Conservation (phyloP, 2,797 vertebrate genomes). For the Crenuchus spilurus region DNA sequence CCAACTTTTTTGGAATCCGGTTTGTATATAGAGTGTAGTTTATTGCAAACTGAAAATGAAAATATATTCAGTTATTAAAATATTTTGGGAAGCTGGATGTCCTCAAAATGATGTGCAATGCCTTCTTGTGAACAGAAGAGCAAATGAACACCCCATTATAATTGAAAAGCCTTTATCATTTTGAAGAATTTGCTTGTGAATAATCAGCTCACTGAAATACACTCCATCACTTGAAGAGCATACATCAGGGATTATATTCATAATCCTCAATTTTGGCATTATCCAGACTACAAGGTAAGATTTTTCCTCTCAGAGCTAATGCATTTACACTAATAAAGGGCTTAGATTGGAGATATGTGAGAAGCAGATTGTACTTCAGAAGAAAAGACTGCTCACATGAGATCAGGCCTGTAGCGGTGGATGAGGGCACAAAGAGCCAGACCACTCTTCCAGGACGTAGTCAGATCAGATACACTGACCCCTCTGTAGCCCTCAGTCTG, state of each 20-base stretch:
- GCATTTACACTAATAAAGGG: not conserved
- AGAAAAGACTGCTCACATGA: conserved; percentile 85
- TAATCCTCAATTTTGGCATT: conserved; percentile 6
- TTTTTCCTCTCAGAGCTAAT: not conserved
- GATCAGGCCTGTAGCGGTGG: conserved; percentile 93
- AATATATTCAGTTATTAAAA: too few relatives aligned
- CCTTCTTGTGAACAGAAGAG: too few relatives aligned
- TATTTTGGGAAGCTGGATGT: too few relatives aligned
- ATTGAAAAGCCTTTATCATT: not conserved
- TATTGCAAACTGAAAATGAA: too few relatives aligned
- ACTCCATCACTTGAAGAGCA: not conserved
- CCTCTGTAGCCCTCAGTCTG: conserved; percentile 94
- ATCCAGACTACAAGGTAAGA: conserved; percentile 10
- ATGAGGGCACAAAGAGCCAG: conserved; percentile 95
- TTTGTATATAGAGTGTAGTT: too few relatives aligned
- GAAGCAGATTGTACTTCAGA: not conserved
- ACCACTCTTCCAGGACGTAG: conserved; percentile 97
- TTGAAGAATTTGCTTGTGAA: not conserved
- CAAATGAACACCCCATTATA: too few relatives aligned
- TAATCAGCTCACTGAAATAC: not conserved
- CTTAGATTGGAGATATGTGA: not conserved
- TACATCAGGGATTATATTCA: not conserved
- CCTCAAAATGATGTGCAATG: too few relatives aligned
- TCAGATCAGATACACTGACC: conserved; percentile 91
- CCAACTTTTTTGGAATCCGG: too few relatives aligned